Base-by-base conservation (phyloP, 2,888 invertebrate genomes). In the Oscheius sp. region DNA sequence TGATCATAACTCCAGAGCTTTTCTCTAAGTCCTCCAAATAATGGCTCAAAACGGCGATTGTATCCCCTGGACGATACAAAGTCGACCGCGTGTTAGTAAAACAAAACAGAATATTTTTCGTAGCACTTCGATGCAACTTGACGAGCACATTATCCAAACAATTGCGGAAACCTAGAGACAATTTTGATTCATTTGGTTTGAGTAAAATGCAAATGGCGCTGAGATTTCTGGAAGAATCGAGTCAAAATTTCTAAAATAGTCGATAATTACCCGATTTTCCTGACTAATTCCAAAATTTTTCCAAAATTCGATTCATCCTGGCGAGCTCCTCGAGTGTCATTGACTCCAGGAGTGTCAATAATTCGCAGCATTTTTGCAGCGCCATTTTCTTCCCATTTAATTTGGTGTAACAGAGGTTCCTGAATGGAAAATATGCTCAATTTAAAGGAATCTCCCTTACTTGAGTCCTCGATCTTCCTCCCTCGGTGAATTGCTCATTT, bases 61-160 rank as follows among this genome's bases (percentile, higher is more conserved):
- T 66, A 21, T 72, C 56, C 13, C 75, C 79, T 13, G 79, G 61
- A 3, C 35, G 41, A 55, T 74, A 79, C 23, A 41, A 18, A 35
- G 58, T 52, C 2, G 63, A n/a, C 70, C 61, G 59, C 5, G 80
- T 55, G 55, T 85, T 80, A 53, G 85, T 85, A 71, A 86, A 85
- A 25, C 74, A 68, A 58, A 85, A 85, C 5, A 82, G 66, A 29
- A 85, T 84, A 69, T 85, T 85, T 43, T 75, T 61, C 16, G 69
- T 59, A 9, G 83, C 84, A 43, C 53, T 68, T 53, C 70, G 64
- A 68, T 86, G 81, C 49, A 85, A 69, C 35, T 84, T 69, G 2
- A 74, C 69, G 12, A 85, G 69, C 6, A 85, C 53, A 52, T 86
- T 77, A 25, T 77, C 74, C 61, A 85, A 69, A 69, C 84, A 84